These are phyloP conservation scores for Sinhomidia bicolor DNA, from an alignment of 2,888 invertebrate genomes.

Conservation along the genomic window DNA sequence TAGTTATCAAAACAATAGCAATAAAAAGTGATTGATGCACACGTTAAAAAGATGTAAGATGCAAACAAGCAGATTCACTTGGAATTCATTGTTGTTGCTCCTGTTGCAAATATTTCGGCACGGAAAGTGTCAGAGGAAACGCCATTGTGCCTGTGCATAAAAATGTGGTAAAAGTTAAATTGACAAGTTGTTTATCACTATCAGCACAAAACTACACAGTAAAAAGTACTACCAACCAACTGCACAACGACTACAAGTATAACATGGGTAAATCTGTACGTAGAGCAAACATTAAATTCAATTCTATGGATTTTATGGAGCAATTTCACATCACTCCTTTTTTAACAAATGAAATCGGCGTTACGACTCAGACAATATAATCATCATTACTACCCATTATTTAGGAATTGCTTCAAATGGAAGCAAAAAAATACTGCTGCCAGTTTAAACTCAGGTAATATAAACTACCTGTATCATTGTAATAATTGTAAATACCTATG, in stretches of 20 bases:
- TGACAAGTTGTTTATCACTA: conserved; percentile 32
- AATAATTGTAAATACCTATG: background rate
- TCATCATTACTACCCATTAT: conserved; percentile 26
- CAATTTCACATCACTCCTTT: conserved; percentile 4
- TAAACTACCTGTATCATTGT: background rate
- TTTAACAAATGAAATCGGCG: conserved; percentile 22
- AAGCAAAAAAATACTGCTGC: background rate
- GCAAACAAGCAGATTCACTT: background rate
- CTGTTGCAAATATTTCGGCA: background rate
- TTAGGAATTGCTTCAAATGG: background rate
- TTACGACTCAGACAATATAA: conserved; percentile 23
- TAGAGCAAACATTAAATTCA: background rate
- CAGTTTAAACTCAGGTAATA: background rate
- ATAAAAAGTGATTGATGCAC: conserved; percentile 25
- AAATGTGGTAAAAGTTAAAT: conserved; percentile 26
- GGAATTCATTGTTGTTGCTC: background rate
- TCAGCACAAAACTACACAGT: background rate
- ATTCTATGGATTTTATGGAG: background rate
- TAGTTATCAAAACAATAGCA: conserved; percentile 13
- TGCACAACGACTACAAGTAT: background rate
- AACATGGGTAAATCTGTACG: background rate
- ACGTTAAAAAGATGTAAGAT: background rate
- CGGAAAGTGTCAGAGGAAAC: conserved; percentile 8
- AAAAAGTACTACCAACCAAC: background rate
- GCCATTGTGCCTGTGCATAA: background rate